Evolutionary conservation across 2,113 vertebrate genomes (phyloP).

Genomic region (Ammodytes marinus): DNA sequence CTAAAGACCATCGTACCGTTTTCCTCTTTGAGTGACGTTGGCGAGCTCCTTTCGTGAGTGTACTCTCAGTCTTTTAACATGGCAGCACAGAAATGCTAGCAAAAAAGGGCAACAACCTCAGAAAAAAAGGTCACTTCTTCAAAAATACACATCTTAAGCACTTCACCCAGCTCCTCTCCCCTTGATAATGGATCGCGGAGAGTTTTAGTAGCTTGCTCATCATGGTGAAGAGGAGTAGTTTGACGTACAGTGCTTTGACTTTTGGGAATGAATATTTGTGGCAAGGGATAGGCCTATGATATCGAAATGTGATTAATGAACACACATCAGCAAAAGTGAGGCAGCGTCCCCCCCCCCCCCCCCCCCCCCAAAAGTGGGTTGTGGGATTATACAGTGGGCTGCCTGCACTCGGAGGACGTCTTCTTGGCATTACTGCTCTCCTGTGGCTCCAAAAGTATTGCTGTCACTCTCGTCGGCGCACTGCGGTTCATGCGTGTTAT

Average conservation of each 20-base stretch:
- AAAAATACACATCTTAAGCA: neutral
- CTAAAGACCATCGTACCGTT: constrained; percentile 39
- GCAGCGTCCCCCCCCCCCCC: neutral
- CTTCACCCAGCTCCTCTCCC: constrained; percentile 11
- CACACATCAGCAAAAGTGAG: constrained; percentile 54
- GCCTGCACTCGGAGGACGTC: constrained; percentile 57
- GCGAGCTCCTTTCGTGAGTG: constrained; percentile 19
- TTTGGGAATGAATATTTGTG: constrained; percentile 55
- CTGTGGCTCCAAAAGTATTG: constrained; percentile 58
- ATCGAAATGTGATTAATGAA: constrained; percentile 77
- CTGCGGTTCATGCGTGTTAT: constrained; percentile 66
- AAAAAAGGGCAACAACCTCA: neutral
- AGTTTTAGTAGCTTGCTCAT: constrained; percentile 30
- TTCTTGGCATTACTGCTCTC: constrained; percentile 72
- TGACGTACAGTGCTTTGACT: constrained; percentile 44
- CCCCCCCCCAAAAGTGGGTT: constrained; percentile 56
- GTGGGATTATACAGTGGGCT: constrained; percentile 68
- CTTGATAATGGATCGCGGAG: constrained; percentile 34
- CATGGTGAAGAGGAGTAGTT: constrained; percentile 17
- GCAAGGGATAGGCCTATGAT: constrained; percentile 67
- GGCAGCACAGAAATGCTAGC: constrained; percentile 1
- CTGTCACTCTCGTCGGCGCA: constrained; percentile 61
- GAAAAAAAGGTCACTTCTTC: constrained; percentile 8
- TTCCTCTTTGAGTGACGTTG: constrained; percentile 26
- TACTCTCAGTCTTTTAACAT: constrained; percentile 32